Conservation (phyloP, 2,113 vertebrate species). For the Oriolus oriolus region DNA sequence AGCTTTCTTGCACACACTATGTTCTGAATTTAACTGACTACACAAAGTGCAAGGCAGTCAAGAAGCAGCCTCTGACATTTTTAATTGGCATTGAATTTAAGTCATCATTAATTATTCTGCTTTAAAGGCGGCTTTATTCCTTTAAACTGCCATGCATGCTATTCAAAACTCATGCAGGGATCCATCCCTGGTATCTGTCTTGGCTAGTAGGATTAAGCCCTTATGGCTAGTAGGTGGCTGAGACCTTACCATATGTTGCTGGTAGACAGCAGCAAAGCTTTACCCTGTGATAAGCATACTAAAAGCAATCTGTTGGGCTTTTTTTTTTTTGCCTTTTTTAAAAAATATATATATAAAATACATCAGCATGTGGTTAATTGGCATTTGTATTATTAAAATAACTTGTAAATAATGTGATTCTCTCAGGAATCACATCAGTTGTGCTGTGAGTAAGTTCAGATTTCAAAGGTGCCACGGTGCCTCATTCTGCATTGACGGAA, state of each 20-base stretch:
- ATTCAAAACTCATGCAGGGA: constrained; percentile 36
- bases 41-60: constrained; percentile 38
- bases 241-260: constrained; percentile 65
- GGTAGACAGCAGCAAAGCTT: constrained; percentile 62
- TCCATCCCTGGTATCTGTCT: constrained; percentile 40
- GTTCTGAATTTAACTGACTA: constrained; percentile 37
- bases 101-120: constrained; percentile 28
- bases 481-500: constrained; percentile 65
- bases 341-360: background rate
- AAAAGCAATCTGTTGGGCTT: constrained; percentile 51
- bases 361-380: constrained; percentile 11
- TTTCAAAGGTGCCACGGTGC: constrained; percentile 67
- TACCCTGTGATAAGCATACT: constrained; percentile 61
- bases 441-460: constrained; percentile 60
- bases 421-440: constrained; percentile 55
- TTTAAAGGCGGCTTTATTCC: constrained; percentile 20
- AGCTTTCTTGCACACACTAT: background rate
- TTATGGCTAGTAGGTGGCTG: constrained; percentile 60
- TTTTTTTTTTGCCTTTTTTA: background rate
- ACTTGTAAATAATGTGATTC: constrained; percentile 52
- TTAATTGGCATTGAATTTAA: constrained; percentile 54
- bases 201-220: constrained; percentile 49
- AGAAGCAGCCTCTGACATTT: constrained; percentile 51
- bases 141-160: background rate
- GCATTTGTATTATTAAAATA: constrained; percentile 38